Conservation (phyloP, 2,888 invertebrate genomes). For the Leucoma salicis region DNA sequence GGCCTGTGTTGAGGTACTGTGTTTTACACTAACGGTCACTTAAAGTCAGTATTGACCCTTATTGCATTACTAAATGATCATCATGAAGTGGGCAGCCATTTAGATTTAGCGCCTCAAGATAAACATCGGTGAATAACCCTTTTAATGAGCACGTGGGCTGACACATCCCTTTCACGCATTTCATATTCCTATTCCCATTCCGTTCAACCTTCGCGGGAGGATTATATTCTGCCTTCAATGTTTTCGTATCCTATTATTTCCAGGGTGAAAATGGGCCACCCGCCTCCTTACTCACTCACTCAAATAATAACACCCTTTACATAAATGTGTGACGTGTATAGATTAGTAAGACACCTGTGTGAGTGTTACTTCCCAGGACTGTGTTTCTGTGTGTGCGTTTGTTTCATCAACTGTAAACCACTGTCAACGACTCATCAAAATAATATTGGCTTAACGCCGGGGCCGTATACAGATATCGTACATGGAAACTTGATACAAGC, state of each 20-base stretch:
- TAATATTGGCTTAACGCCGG: conserved; percentile 75
- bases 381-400: conserved; percentile 52
- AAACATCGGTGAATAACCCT: conserved; percentile 72
- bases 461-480: conserved; percentile 60
- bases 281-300: conserved; percentile 66
- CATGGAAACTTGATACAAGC: conserved; percentile 66
- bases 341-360: conserved; percentile 44
- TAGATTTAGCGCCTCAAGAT: conserved; percentile 67
- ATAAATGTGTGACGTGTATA: conserved; percentile 46
- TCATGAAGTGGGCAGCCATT: conserved; percentile 59
- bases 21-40: too few relatives aligned
- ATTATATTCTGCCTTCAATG: conserved; percentile 81
- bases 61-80: conserved; percentile 38
- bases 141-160: conserved; percentile 62
- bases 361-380: conserved; percentile 44
- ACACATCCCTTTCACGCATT: conserved; percentile 74
- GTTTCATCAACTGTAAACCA: conserved; percentile 78
- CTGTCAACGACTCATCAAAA: conserved; percentile 81
- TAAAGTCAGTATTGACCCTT: too few relatives aligned
- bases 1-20: too few relatives aligned
- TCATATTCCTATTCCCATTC: conserved; percentile 79
- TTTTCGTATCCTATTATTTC: conserved; percentile 83
- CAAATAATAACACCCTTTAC: conserved; percentile 53
- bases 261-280: conserved; percentile 80
- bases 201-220: conserved; percentile 77